Evolutionary conservation across 1,140 invertebrate species (phyloP).

Genomic region (Maconellicoccus hirsutus): DNA sequence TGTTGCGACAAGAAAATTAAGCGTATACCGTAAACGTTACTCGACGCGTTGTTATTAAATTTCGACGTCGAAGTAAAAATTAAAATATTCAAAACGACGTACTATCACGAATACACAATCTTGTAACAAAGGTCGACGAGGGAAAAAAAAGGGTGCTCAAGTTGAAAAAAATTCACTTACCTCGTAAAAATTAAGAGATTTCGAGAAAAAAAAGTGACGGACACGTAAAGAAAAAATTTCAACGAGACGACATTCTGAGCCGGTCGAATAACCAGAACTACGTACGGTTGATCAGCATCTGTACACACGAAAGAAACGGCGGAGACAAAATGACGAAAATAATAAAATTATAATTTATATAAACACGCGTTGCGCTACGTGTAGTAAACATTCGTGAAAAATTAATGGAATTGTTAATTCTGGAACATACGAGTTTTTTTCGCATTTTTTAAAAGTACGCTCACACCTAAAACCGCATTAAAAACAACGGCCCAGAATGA

Average conservation of each 20-base stretch:
- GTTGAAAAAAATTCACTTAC: neutral
- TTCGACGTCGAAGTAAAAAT: neutral
- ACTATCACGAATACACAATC: too few relatives aligned
- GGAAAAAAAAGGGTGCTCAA: too few relatives aligned
- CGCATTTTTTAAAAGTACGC: neutral
- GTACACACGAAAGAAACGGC: too few relatives aligned
- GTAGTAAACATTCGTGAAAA: neutral
- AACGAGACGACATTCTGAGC: neutral
- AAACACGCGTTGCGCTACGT: neutral
- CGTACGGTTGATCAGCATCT: neutral
- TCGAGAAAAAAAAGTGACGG: too few relatives aligned
- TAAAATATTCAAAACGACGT: neutral
- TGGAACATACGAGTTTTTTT: neutral
- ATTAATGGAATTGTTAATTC: conserved; percentile 6
- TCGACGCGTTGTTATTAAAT: neutral
- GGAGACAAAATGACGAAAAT: conserved; percentile 1
- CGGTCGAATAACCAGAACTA: neutral
- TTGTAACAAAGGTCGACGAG: too few relatives aligned
- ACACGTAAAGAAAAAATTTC: too few relatives aligned
- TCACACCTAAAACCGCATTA: neutral
- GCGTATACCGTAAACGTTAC: neutral
- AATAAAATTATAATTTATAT: neutral
- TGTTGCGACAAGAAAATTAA: neutral
- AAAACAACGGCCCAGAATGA: too few relatives aligned
- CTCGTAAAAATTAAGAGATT: neutral